phyloP scores from a whole-genome alignment of 2,797 vertebrate genomes.

The Simalia tracyae region DNA sequence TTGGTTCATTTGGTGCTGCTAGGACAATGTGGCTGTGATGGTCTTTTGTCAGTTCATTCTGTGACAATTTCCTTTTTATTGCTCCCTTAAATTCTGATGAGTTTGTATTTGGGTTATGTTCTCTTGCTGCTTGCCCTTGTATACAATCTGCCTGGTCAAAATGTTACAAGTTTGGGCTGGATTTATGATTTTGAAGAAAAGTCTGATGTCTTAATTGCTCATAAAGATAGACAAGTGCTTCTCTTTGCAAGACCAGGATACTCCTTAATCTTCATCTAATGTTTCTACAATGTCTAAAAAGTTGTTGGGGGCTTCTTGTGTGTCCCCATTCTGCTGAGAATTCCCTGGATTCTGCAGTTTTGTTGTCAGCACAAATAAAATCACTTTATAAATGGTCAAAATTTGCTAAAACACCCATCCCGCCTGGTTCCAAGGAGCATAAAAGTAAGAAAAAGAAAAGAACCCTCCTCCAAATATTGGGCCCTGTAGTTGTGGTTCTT shows the following conservation, averaged over 20 bases:
- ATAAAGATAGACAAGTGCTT: not conserved
- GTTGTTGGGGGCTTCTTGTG: not conserved
- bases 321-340: not conserved
- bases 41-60: not conserved
- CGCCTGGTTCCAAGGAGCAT: too few relatives aligned
- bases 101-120: not conserved
- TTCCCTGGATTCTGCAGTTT: not conserved
- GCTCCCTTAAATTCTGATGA: not conserved
- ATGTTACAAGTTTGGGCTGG: not conserved
- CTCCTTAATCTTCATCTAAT: not conserved
- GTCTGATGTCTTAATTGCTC: not conserved
- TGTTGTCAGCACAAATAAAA: not conserved
- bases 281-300: not conserved
- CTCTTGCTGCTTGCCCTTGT: not conserved
- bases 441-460: not conserved
- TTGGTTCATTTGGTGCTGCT: not conserved
- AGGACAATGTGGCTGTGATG: not conserved
- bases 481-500: not conserved
- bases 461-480: not conserved
- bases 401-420: not conserved
- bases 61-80: not conserved
- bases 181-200: not conserved
- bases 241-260: not conserved
- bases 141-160: not conserved
- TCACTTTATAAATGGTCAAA: not conserved